Evolutionary conservation across 2,113 vertebrate species (phyloP).

Genomic region (Oriolus oriolus): DNA sequence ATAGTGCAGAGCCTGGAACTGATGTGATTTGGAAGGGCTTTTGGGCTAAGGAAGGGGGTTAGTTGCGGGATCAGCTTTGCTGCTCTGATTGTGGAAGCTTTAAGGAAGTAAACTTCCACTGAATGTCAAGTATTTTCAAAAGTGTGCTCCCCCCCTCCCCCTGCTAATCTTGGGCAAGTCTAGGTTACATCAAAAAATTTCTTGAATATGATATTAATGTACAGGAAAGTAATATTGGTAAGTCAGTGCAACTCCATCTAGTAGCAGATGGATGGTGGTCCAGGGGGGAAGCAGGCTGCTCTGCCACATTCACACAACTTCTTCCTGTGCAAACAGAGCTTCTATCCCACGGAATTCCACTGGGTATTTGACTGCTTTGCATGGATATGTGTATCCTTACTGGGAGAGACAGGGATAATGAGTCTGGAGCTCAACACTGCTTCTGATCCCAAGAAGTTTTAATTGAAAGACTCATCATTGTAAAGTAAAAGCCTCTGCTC

Average conservation of each 20-base stretch:
- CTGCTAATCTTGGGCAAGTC: not conserved
- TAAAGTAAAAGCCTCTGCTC: not conserved
- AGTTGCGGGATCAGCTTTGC: not conserved
- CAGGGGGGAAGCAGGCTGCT: not conserved
- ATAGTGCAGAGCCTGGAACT: not conserved
- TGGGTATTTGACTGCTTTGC: not conserved
- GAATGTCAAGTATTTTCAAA: not conserved
- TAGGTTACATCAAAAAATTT: not conserved
- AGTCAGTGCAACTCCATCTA: not conserved
- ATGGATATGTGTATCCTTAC: not conserved
- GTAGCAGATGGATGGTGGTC: not conserved
- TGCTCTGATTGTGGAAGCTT: not conserved
- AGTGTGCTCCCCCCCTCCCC: fast-evolving
- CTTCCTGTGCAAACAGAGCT: not conserved
- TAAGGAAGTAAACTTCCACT: not conserved
- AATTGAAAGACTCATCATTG: not conserved
- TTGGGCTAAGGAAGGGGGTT: not conserved
- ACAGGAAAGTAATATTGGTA: not conserved
- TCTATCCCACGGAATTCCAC: not conserved
- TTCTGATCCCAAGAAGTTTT: not conserved
- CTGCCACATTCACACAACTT: fast-evolving
- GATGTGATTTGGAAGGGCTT: not conserved
- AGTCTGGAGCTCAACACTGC: not conserved
- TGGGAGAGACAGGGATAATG: not conserved
- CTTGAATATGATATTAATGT: not conserved